phyloP scores from a whole-genome alignment of 2,888 invertebrate genomes.

The Ceriagrion tenellum region DNA sequence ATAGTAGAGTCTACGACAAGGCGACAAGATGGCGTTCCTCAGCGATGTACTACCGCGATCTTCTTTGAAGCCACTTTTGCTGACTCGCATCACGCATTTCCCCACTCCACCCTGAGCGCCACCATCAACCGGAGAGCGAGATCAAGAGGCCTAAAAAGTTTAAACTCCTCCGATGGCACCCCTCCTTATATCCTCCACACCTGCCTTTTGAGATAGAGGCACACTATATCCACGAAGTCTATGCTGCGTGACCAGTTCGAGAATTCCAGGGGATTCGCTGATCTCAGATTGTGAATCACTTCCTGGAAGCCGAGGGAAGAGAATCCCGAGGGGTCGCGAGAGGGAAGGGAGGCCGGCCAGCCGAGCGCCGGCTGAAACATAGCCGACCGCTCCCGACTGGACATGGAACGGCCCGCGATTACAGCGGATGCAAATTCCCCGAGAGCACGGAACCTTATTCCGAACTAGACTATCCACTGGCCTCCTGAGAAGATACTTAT shows the following conservation, averaged over 20 bases:
- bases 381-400: background rate
- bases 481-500: background rate
- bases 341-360: too few species aligned
- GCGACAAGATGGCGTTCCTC: too few species aligned
- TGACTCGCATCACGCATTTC: too few species aligned
- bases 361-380: background rate
- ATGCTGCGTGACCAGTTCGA: background rate
- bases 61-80: too few species aligned
- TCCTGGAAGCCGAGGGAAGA: background rate
- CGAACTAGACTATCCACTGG: background rate
- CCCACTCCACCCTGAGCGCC: too few species aligned
- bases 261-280: background rate
- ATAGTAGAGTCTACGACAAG: too few species aligned
- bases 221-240: background rate
- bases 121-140: too few species aligned
- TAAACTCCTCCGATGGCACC: background rate
- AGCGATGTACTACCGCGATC: too few species aligned
- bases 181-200: background rate
- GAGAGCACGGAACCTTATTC: background rate
- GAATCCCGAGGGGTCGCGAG: background rate
- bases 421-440: background rate
- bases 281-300: conserved; percentile 10
- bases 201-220: background rate
- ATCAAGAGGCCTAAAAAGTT: background rate
- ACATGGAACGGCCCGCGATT: background rate